phyloP scores from a whole-genome alignment of 2,888 invertebrate genomes.

The Lepidocyrtinus sp. region DNA sequence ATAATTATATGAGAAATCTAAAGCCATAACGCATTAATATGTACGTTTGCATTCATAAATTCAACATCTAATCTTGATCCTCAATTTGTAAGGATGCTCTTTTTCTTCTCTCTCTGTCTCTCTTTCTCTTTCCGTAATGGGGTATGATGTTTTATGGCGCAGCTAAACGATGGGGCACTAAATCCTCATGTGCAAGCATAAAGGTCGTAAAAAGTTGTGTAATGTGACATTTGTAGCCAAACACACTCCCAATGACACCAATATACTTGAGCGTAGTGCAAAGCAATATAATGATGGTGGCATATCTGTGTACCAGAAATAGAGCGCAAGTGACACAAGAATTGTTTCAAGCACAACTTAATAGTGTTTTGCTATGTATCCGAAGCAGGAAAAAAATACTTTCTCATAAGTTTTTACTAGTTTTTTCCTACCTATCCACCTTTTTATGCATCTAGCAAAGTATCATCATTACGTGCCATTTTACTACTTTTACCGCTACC shows the following conservation, averaged over 20 bases:
- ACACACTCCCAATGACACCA: conserved; percentile 59
- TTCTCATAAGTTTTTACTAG: not conserved
- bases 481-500: conserved; percentile 19
- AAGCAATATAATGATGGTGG: not conserved
- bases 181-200: conserved; percentile 58
- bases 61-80: conserved; percentile 58
- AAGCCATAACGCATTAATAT: conserved; percentile 46
- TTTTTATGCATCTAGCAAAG: conserved; percentile 26
- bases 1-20: conserved; percentile 29
- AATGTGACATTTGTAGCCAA: conserved; percentile 62
- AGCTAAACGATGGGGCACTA: conserved; percentile 62
- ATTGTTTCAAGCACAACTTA: not conserved
- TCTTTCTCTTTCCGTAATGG: conserved; percentile 24
- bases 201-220: conserved; percentile 61
- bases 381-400: not conserved
- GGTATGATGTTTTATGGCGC: conserved; percentile 57
- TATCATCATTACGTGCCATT: conserved; percentile 20
- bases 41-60: conserved; percentile 54
- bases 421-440: not conserved
- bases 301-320: conserved; percentile 1
- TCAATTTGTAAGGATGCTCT: conserved; percentile 59
- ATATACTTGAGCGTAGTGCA: conserved; percentile 41
- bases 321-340: not conserved
- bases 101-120: conserved; percentile 26
- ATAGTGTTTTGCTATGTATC: conserved; percentile 1